Base-by-base conservation (phyloP, 2,888 invertebrate species). In the Nomada flava region DNA sequence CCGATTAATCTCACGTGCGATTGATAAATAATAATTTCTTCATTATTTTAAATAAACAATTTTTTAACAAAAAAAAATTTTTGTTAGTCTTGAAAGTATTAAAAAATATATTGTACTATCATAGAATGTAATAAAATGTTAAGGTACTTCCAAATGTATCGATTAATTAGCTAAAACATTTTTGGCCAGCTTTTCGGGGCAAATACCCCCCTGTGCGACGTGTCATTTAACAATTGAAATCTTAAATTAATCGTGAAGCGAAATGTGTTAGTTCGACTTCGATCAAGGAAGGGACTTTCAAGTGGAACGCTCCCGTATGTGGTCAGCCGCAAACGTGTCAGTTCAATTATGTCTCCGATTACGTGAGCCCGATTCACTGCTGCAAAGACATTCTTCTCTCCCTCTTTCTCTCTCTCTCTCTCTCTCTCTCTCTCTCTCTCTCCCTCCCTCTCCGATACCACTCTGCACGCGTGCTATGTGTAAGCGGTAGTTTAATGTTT, bases 331-430 rank as follows among this genome's bases (percentile, higher is more conserved):
- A 26, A 50, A 26, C 70, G 50, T 23, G 42, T 7, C 13, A n/a
- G 65, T 42, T 71, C 75, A 67, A 79, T 65, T 67, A 68, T 29
- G 47, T 71, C 60, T 75, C 79, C 60, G 62, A 65, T 82, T 75
- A 63, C 79, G 50, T 50, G n/a, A n/a, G 60, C 59, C 23, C 69
- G 7, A 57, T 53, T 63, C 72, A 15, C n/a, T 29, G 15, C 52
- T 23, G 50, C 62, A 82, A 62, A 70, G 62, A 57, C 67, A 70
- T 75, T 70, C 69, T 74, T 81, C 79, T 81, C 65, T 79, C 36
- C 36, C 36, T 36, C 36, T 36, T 1, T 36, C 36, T 29, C 5
- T 0, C 29, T 29, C 29, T 29, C 5, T 5, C 29, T 29, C 29
- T 5, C 29, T 29, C 29, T 29, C 4, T 0, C 29, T 36, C 36